Evolutionary conservation across 92 coral and sea anemone species (phyloP), one percentile per base, ranked within the genome.

Genomic region (Desmophyllum pertusum): DNA sequence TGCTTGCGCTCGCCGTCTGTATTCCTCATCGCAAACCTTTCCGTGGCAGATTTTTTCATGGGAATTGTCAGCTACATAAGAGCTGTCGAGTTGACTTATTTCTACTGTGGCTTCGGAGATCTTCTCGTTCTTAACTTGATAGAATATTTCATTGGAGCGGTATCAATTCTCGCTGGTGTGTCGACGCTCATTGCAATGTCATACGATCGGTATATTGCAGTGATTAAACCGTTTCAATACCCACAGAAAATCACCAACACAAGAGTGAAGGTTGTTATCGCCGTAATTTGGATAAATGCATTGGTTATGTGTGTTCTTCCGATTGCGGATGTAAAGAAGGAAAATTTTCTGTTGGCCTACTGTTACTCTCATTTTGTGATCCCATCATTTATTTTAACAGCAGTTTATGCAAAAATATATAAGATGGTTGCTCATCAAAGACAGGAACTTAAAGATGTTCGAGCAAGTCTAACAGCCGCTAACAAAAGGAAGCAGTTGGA

Each of bases 151-250:
- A 18, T 82, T 30, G 86, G 79, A 27, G 86, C 86, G 8, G 86
- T 82, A 51, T 71, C 86, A 6, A 82, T 82, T 38, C 79, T 82
- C 29, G 86, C 59, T 8, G 86, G 79, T 0, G 86, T 82, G 23
- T 70, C 79, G 21, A 82, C 86, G 21, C 64, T 82, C 5, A 71
- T 82, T 70, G 86, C 86, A 27, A 82, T 82, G 86, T 55, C 86
- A 0, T 82, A 82, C 70, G 86, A 82, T 25, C 86, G 79, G 1
- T 82, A 70, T 9, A 62, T 82, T 23, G 86, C 86, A 4, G 31
- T 82, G 1, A 72, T 55, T 1, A 82, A 42, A 30, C 86, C 86
- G 3, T 73, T 82, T 18, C 86, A 73, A 55, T 82, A 82, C 35
- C 79, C 86, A 36, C 78, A 59, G 21, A 53, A 52, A 29, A 72